These are phyloP conservation scores for Coturnix japonica DNA, from an alignment of 2,113 vertebrate genomes.

Conservation along the genomic window DNA sequence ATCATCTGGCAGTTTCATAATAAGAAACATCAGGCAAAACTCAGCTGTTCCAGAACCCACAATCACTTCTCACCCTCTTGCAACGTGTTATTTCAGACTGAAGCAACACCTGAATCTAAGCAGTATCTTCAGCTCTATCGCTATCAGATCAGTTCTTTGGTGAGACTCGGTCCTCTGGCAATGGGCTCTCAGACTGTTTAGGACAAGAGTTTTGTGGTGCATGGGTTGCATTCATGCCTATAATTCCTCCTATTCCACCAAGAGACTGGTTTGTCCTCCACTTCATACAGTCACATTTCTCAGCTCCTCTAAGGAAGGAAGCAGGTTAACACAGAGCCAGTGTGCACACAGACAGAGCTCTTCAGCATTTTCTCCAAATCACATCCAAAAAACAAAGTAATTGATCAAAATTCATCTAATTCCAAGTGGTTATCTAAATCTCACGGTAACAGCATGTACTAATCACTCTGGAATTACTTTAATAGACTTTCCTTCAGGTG, in stretches of 20 bases:
- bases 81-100: accelerated
- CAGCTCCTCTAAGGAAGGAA: not conserved
- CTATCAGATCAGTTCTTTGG: not conserved
- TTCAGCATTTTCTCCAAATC: not conserved
- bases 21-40: not conserved
- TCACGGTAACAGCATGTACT: accelerated
- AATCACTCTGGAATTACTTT: not conserved
- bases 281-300: accelerated
- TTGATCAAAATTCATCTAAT: not conserved
- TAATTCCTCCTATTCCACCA: not conserved
- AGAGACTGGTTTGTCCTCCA: not conserved
- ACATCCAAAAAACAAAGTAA: not conserved
- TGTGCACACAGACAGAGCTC: accelerated
- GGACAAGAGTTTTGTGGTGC: not conserved
- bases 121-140: not conserved
- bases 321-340: not conserved
- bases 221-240: accelerated
- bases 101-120: not conserved
- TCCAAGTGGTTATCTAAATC: too few relatives aligned
- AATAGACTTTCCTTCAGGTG: not conserved
- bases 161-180: not conserved
- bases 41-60: not conserved
- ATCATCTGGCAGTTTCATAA: not conserved
- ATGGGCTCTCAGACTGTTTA: not conserved
- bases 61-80: not conserved